Evolutionary conservation across 2,888 invertebrate genomes (phyloP), one percentile per base, ranked within the genome.

Genomic region (Muscina levida): DNA sequence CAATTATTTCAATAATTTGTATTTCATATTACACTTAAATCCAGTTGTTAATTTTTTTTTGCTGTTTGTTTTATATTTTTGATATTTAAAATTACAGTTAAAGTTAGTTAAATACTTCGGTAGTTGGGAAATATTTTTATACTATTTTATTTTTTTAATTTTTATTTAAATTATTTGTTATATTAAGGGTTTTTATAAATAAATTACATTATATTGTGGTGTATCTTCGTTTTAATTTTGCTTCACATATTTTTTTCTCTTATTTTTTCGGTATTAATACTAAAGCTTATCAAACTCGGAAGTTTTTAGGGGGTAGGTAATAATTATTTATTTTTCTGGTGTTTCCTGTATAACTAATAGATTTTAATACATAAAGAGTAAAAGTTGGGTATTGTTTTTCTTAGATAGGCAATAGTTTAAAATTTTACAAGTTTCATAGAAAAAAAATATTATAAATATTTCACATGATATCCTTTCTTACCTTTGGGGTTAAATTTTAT

Each of bases 261-360:
- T 46, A 1, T 17, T 46, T 8, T 48, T 46, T 46, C 15, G n/a
- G n/a, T n/a, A n/a, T 42, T 71, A 48, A 57, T 56, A 2, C 48
- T 74, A 74, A 78, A 78, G 73, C 73, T 71, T 56, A 66, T 15
- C 46, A 11, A 42, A n/a, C n/a, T n/a, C n/a, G n/a, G n/a, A n/a
- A n/a, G n/a, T n/a, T n/a, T n/a, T n/a, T n/a, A n/a, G n/a, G n/a
- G n/a, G n/a, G n/a, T n/a, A n/a, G n/a, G n/a, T n/a, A n/a, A n/a
- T n/a, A n/a, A n/a, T n/a, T n/a, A n/a, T n/a, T n/a, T n/a, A n/a
- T n/a, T n/a, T n/a, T n/a, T n/a, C n/a, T n/a, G n/a, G n/a, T n/a
- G n/a, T n/a, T n/a, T n/a, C n/a, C n/a, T n/a, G n/a, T n/a, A n/a
- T n/a, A n/a, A n/a, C n/a, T n/a, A n/a, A n/a, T n/a, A n/a, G n/a